phyloP scores from a whole-genome alignment of 2,797 vertebrate species.

The Muscicapa comitata region DNA sequence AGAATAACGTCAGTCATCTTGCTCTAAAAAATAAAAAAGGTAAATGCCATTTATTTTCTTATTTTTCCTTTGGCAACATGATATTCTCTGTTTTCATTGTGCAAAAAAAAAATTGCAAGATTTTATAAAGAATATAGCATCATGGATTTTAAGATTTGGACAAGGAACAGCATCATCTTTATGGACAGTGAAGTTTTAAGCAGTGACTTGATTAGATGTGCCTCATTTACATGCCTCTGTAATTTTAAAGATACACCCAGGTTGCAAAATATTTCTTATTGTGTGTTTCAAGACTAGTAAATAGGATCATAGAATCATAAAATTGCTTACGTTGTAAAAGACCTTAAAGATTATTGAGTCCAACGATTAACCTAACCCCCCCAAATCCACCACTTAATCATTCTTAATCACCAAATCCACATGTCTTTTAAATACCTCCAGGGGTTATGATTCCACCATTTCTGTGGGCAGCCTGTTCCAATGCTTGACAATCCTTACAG shows the following conservation, averaged over 20 bases:
- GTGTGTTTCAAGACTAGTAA: background rate
- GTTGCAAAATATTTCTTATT: background rate
- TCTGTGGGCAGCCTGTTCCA: background rate
- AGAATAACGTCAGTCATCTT: background rate
- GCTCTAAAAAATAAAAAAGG: background rate
- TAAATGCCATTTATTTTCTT: background rate
- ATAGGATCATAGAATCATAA: background rate
- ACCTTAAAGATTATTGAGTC: background rate
- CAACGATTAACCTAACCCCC: background rate
- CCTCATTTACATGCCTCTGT: background rate
- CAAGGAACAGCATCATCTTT: background rate
- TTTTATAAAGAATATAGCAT: background rate
- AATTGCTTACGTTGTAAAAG: background rate
- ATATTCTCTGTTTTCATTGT: background rate
- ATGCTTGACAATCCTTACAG: accelerated
- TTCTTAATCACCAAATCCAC: background rate
- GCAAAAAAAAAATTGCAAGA: background rate
- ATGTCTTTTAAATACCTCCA: background rate
- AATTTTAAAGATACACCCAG: background rate
- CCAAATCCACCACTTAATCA: background rate
- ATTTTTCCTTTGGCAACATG: background rate
- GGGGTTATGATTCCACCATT: background rate
- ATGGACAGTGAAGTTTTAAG: background rate
- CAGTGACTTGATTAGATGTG: background rate
- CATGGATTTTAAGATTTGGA: background rate